phyloP scores from a whole-genome alignment of 2,113 vertebrate species.

The zebrafish (Danio rerio) region DNA sequence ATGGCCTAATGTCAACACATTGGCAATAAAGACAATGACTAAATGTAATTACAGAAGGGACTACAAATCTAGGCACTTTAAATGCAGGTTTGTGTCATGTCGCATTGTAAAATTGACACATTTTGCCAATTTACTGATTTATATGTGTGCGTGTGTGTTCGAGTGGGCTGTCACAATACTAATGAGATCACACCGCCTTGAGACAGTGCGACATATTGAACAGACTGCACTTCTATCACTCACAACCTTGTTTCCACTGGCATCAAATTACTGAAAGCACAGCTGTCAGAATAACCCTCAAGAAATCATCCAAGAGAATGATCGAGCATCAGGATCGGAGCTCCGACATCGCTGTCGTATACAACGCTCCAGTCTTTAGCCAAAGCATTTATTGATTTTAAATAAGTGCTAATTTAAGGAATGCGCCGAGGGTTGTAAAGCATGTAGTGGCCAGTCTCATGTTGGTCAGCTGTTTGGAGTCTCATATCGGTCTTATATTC shows the following conservation, averaged over 20 bases:
- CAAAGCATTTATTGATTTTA: conserved; percentile 1
- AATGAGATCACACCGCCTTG: not conserved
- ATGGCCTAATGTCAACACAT: too few species aligned
- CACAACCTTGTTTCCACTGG: conserved; percentile 4
- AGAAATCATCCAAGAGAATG: not conserved
- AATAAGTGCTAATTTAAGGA: not conserved
- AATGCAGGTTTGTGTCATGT: not conserved
- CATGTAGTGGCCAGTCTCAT: not conserved
- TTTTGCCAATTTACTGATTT: not conserved
- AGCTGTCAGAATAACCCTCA: conserved; percentile 10
- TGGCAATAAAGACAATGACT: too few species aligned
- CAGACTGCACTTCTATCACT: not conserved
- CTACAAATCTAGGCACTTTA: not conserved
- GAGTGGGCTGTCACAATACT: not conserved
- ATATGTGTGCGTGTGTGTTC: not conserved
- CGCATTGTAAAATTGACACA: not conserved
- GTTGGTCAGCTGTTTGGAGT: not conserved
- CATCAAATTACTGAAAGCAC: not conserved
- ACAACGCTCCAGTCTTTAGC: not conserved
- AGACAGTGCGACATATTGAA: conserved; percentile 4
- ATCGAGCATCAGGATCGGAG: not conserved
- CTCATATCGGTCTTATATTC: not conserved
- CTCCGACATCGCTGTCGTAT: not conserved
- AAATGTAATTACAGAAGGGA: not conserved
- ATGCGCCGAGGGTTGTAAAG: not conserved